Base-by-base conservation (phyloP, 2,113 vertebrate species). In the Nycticebus coucang region DNA sequence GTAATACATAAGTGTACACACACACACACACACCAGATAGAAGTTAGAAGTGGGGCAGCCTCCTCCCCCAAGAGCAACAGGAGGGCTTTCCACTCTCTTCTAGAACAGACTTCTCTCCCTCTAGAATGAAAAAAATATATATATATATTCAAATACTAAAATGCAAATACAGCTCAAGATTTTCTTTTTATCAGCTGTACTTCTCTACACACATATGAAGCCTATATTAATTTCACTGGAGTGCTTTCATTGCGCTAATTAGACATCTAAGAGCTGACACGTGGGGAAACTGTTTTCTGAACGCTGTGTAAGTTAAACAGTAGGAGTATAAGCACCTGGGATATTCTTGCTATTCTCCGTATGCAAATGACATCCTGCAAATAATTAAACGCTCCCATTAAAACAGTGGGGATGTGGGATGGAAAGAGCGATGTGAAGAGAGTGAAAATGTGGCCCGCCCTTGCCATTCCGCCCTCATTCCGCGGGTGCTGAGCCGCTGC, bases 321-420 rank as follows among this genome's bases (percentile, higher is more conserved):
- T n/a, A 66, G 86, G 66, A 90, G 84, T 94, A 79, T 71, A 94
- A 96, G 87, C 97, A 98, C 97, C 96, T 95, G 97, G 78, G 92
- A 74, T 94, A 72, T 57, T 94, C 69, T 77, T 53, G 68, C 89
- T 96, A 81, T 97, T 96, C 89, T 96, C 82, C 71, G 74, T 68
- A 96, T 97, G 97, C 97, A 96, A 97, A 97, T 97, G 41, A 87
- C 89, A 74, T 92, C 89, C 91, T 66, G 87, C 88, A 95, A 96
- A 96, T 82, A 95, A 95, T 95, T 72, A 83, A 96, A 93, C 19
- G 55, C 87, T 82, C 53, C 87, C 60, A 83, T 92, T 94, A 95
- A 91, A 85, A 95, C 7, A n/a, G 89, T 84, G 93, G 66, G 79
- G 57, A 60, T 89, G 89, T 59, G 74, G 59, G 77, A 77, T 88